phyloP scores from a whole-genome alignment of 2,888 invertebrate species.

The Hypolimnas misippus region DNA sequence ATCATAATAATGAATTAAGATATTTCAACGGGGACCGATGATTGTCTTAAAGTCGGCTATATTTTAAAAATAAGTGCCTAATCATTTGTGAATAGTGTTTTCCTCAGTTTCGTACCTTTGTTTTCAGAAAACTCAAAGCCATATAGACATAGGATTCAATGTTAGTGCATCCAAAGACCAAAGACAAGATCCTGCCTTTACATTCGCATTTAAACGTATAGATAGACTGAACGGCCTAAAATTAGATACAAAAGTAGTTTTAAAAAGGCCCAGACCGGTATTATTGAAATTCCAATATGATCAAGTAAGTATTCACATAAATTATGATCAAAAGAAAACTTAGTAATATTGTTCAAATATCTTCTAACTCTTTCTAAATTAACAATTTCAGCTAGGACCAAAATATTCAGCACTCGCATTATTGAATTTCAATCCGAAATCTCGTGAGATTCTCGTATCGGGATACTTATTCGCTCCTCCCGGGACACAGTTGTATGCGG shows the following conservation, averaged over 20 bases:
- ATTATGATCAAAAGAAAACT: no score
- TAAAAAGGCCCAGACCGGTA: slow-evolving; percentile 85
- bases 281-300: slow-evolving; percentile 86
- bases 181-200: slow-evolving; percentile 85
- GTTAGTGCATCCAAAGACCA: slow-evolving; percentile 87
- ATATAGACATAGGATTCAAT: slow-evolving; percentile 88
- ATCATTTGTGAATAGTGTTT: no score
- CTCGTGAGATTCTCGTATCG: slow-evolving; percentile 68
- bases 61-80: no score
- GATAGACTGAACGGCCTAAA: slow-evolving; percentile 85
- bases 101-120: no score
- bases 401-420: slow-evolving; percentile 69
- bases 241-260: slow-evolving; percentile 85
- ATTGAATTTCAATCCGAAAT: slow-evolving; percentile 74
- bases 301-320: slow-evolving; percentile 54
- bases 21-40: no score
- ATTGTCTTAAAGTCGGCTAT: no score
- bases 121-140: slow-evolving; percentile 87
- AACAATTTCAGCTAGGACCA: slow-evolving; percentile 67
- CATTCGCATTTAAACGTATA: slow-evolving; percentile 85
- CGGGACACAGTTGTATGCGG: slow-evolving; percentile 86
- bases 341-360: no score
- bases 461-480: slow-evolving; percentile 86
- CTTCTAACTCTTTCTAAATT: no score
- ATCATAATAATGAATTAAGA: no score